Base-by-base conservation (phyloP, 2,888 invertebrate species). In the Clusia tigrina region DNA sequence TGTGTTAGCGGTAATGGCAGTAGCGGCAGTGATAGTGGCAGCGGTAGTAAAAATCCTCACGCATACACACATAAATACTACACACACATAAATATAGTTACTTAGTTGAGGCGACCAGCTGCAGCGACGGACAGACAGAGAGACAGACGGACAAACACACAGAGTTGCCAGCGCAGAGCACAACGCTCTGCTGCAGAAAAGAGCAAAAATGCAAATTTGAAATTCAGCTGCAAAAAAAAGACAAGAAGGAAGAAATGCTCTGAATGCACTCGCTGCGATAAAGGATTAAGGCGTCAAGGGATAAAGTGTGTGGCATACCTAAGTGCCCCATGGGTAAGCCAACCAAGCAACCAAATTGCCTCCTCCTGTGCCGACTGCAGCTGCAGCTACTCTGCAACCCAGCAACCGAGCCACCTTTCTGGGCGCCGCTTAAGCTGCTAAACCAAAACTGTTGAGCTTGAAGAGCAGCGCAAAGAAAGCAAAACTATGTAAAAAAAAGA, bases 221-320 rank as follows among this genome's bases (percentile, higher is more conserved):
- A 18, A 38, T 10, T n/a, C 51, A 32, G 25, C 48, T 26, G 54
- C 42, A 53, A 54, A 42, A 42, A 42, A 22, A 15, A 58, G n/a
- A 22, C 51, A 38, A 26, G 18, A 38, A n/a, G 25, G n/a, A 26
- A 48, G 58, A 23, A 24, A 57, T 42, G 57, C 42, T n/a, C n/a
- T 32, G 57, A 15, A 32, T 58, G 62, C 58, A 57, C 53, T 53
- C 18, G 62, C 46, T 46, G 20, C 22, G 62, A 62, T 62, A 62
- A 62, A 46, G 58, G 62, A 56, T 62, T 62, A 62, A 54, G 54
- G 26, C 54, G 17, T 32, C 24, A 58, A 20, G 22, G 58, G 26
- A 46, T 54, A 62, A 62, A 48, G 22, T 48, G 12, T 42, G 48
- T 42, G 42, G 42, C n/a, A 42, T 6, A 3, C 42, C n/a, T n/a